These are phyloP conservation scores for Dolichotis patagonum DNA, from an alignment of 2,113 vertebrate genomes.

Conservation along the genomic window DNA sequence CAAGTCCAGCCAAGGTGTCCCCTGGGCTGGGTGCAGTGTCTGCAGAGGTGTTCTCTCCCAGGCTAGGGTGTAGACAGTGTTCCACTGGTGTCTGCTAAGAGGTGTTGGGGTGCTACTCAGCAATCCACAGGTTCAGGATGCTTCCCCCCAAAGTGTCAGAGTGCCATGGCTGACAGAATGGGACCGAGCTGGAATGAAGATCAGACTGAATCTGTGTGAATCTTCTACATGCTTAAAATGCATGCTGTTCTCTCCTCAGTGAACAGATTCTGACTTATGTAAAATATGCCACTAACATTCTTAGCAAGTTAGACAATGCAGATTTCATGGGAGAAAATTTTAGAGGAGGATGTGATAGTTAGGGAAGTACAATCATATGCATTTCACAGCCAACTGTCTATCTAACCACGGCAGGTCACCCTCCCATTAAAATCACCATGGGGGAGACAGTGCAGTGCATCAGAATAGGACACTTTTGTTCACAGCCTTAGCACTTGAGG, in stretches of 20 bases:
- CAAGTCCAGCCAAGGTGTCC: neutral
- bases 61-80: fast-evolving
- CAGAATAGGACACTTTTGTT: neutral
- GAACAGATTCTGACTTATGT: neutral
- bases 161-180: neutral
- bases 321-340: neutral
- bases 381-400: neutral
- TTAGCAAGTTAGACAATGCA: neutral
- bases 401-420: neutral
- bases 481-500: neutral
- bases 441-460: neutral
- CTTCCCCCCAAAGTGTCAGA: neutral
- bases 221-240: neutral
- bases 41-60: neutral
- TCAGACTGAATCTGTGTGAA: neutral
- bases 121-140: neutral
- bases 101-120: too few relatives aligned
- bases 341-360: neutral
- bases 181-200: neutral
- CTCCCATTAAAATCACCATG: neutral
- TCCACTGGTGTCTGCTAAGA: neutral
- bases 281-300: neutral
- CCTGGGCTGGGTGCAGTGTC: neutral
- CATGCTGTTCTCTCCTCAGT: neutral
- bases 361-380: neutral